Conservation (phyloP, 1,140 invertebrate species). For the Batillaria attramentaria region DNA sequence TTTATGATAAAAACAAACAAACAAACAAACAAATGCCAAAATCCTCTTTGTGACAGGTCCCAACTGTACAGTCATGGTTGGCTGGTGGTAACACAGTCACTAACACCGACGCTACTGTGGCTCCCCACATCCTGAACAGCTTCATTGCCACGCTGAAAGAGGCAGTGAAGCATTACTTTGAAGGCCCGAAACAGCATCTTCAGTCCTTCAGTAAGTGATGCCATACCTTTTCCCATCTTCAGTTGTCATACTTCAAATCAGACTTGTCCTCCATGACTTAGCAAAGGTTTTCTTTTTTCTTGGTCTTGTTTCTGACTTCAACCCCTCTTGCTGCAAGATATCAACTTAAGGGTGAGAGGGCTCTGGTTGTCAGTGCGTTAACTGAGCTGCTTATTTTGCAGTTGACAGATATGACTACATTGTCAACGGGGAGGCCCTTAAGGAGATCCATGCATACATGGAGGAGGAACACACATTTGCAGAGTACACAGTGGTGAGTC, state of each 20-base stretch:
- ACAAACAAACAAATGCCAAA: too few relatives aligned
- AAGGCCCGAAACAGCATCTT: constrained; percentile 64
- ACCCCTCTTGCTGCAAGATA: too few relatives aligned
- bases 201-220: constrained; percentile 64
- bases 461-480: constrained; percentile 69
- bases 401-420: constrained; percentile 70
- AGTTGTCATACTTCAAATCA: too few relatives aligned
- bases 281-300: too few relatives aligned
- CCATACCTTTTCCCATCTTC: too few relatives aligned
- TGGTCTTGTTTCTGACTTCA: too few relatives aligned
- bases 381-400: constrained; percentile 43
- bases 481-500: constrained; percentile 69
- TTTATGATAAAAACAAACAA: too few relatives aligned
- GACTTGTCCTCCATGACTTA: too few relatives aligned
- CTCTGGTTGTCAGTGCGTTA: too few relatives aligned
- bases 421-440: constrained; percentile 68
- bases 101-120: constrained; percentile 60
- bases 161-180: constrained; percentile 65
- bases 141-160: constrained; percentile 68
- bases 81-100: constrained; percentile 59
- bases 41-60: constrained; percentile 47
- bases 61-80: constrained; percentile 67
- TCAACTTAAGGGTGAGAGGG: too few relatives aligned
- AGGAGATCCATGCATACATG: constrained; percentile 68
- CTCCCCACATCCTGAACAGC: constrained; percentile 63